Evolutionary conservation across 2,888 invertebrate species (phyloP), one percentile per base, ranked within the genome.

Genomic region (Xanthia icteritia): DNA sequence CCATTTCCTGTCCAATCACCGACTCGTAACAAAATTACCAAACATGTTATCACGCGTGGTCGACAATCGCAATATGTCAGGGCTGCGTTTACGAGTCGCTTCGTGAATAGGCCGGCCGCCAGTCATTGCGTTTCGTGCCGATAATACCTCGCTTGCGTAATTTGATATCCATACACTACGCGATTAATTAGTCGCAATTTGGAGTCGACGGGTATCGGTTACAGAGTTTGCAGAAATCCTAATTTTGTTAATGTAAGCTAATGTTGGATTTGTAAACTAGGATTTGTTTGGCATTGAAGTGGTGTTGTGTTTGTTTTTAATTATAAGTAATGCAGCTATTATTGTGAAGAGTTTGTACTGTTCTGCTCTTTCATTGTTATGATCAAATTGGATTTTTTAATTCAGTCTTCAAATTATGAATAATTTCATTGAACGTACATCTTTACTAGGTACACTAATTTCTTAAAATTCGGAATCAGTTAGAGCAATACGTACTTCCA

Each of bases 11-110:
- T 6, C 56, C 60, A 31, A 2, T 27, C 23, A 58, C 39, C 66
- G 72, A 75, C 48, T 65, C 54, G 85, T 69, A 79, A 86, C 84
- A 76, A 84, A 81, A 82, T 86, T 84, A 88, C 84, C 78, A 80
- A 84, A 88, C 79, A 67, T 72, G 76, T 80, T 86, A 84, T 80
- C 82, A 88, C 80, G 79, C 84, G 63, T 76, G 84, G 73, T 80
- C 77, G 83, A 86, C 87, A 85, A 88, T 88, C 84, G 82, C 79
- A 82, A 88, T 77, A 78, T 88, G 87, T 87, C 87, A 87, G 85
- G 87, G 87, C 76, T 79, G 81, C 73, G 78, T 64, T 85, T 64
- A 66, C 82, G 56, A 76, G 81, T 84, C 81, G 69, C 68, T 61
- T 77, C 68, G 86, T 76, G 88, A 76, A 84, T 69, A 73, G 76